phyloP scores from a whole-genome alignment of 2,797 vertebrate genomes.

The Anisognathus igniventris region DNA sequence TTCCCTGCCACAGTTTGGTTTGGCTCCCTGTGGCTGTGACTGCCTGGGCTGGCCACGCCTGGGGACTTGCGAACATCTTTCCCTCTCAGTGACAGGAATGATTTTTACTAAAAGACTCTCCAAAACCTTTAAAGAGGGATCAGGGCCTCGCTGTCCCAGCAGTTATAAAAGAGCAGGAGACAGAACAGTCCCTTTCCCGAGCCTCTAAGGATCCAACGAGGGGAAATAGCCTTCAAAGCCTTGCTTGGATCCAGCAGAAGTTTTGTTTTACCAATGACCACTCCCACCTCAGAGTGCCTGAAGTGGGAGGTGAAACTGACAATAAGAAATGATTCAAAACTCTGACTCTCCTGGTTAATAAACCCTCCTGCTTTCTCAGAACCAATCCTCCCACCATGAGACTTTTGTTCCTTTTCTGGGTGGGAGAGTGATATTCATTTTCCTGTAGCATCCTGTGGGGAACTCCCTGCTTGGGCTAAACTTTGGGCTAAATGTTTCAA shows the following conservation, averaged over 20 bases:
- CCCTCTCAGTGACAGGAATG: not conserved
- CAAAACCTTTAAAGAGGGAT: not conserved
- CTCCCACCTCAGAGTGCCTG: not conserved
- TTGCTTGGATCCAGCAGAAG: not conserved
- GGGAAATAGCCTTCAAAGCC: not conserved
- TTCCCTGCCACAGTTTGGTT: not conserved
- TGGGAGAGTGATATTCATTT: not conserved
- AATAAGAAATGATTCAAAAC: rapidly evolving
- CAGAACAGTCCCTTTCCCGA: not conserved
- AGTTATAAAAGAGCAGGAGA: not conserved
- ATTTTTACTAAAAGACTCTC: not conserved
- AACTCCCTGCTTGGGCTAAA: not conserved
- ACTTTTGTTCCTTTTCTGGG: not conserved
- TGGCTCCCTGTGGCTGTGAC: not conserved
- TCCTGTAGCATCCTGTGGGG: not conserved
- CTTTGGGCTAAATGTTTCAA: not conserved
- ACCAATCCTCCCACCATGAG: rapidly evolving
- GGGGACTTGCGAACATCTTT: not conserved
- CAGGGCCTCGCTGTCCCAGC: not conserved
- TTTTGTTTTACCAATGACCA: not conserved
- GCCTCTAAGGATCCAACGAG: not conserved
- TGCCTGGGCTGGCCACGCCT: rapidly evolving
- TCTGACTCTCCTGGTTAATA: not conserved
- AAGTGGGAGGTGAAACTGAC: not conserved
- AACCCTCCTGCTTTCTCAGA: not conserved